Evolutionary conservation across 2,888 invertebrate genomes (phyloP).

Genomic region (Lasioglossum marginatum): DNA sequence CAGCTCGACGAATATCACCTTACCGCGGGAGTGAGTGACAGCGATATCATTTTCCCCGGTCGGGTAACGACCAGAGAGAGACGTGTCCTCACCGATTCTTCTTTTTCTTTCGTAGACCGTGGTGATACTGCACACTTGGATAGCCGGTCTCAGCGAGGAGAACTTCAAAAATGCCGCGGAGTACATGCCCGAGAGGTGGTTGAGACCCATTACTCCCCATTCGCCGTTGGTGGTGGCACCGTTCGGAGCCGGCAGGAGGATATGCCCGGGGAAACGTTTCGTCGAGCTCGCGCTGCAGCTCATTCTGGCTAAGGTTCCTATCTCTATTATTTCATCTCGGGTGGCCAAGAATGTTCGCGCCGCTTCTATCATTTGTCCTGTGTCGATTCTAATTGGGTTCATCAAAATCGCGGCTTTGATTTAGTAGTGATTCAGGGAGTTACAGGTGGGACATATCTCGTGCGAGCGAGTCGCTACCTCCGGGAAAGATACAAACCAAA

Average conservation of each 20-base stretch:
- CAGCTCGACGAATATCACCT: conserved; percentile 89
- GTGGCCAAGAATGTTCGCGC: neutral
- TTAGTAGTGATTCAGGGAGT: too few relatives aligned
- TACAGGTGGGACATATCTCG: too few relatives aligned
- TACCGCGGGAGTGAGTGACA: conserved; percentile 88
- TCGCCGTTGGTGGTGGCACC: conserved; percentile 90
- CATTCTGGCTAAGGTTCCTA: conserved; percentile 89
- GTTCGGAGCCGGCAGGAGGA: conserved; percentile 92
- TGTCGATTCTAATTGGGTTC: neutral
- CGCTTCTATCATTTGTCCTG: neutral
- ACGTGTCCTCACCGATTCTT: neutral
- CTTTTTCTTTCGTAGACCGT: conserved; percentile 86
- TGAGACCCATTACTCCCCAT: conserved; percentile 85
- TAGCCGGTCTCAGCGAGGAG: conserved; percentile 91
- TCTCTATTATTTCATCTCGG: neutral
- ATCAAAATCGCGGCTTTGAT: too few relatives aligned
- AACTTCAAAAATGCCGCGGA: conserved; percentile 90
- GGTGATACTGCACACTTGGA: conserved; percentile 92
- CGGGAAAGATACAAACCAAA: neutral
- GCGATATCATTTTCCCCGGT: neutral
- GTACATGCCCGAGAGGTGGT: conserved; percentile 93
- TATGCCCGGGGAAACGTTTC: conserved; percentile 94
- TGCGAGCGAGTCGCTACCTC: neutral
- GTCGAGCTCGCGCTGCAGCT: conserved; percentile 92
- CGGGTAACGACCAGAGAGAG: neutral